These are phyloP conservation scores for Sterrhoptilus dennistouni DNA, from an alignment of 2,113 vertebrate genomes.

Conservation along the genomic window DNA sequence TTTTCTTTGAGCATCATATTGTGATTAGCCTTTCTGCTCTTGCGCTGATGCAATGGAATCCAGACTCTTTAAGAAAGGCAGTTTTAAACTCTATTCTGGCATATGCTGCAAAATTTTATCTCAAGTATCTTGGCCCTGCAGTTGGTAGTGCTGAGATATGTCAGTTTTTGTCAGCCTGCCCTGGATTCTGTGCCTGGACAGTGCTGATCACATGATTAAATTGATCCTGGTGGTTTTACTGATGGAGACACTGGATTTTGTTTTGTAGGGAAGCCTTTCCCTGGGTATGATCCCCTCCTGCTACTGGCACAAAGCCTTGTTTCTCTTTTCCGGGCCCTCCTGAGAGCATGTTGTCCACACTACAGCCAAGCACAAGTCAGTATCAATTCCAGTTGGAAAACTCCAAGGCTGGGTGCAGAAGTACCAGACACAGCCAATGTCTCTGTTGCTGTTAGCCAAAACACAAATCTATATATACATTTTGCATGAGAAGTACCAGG, in stretches of 20 bases:
- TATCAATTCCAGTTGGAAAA: not conserved
- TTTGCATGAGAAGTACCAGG: not conserved
- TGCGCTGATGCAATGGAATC: not conserved
- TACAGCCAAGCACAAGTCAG: not conserved
- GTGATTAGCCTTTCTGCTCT: not conserved
- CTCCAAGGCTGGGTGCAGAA: not conserved
- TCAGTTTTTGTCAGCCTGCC: not conserved
- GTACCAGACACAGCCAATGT: not conserved
- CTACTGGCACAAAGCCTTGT: not conserved
- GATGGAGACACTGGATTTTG: not conserved
- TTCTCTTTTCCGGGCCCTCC: not conserved
- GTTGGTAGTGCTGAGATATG: not conserved
- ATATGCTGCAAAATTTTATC: not conserved
- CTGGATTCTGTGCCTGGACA: not conserved
- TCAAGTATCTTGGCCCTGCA: not conserved
- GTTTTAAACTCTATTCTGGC: not conserved
- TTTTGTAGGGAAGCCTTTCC: not conserved
- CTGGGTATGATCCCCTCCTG: not conserved
- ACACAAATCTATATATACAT: not conserved
- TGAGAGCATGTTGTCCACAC: not conserved
- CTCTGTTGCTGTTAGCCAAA: not conserved
- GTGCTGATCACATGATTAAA: not conserved
- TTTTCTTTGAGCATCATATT: fast-evolving
- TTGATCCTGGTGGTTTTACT: not conserved
- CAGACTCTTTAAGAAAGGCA: not conserved